phyloP scores from a whole-genome alignment of 2,113 vertebrate species.

The Craseonycteris thonglongyai region DNA sequence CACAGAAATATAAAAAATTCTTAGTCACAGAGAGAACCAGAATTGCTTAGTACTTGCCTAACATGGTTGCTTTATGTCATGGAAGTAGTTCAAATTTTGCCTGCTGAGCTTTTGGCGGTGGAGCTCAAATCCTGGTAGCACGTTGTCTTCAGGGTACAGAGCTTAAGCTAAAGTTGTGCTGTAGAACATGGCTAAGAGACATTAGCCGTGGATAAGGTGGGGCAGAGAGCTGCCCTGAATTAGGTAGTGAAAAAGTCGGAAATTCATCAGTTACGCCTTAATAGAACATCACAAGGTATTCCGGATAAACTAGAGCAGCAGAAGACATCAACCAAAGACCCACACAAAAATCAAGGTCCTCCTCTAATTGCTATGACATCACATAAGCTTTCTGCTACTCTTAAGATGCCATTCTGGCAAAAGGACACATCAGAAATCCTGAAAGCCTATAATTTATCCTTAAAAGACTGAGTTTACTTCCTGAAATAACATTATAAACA shows the following conservation, averaged over 20 bases:
- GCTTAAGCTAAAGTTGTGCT: background rate
- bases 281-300: background rate
- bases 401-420: background rate
- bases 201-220: background rate
- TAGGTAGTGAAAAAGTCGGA: background rate
- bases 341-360: background rate
- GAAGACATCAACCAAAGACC: background rate
- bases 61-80: background rate
- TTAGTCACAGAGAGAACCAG: background rate
- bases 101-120: background rate
- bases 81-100: background rate
- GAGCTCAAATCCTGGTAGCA: background rate
- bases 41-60: background rate
- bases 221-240: background rate
- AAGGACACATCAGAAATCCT: background rate
- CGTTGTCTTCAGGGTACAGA: accelerated
- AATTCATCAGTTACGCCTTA: background rate
- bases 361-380: background rate
- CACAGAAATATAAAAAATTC: background rate
- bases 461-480: background rate
- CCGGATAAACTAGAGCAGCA: too few relatives aligned
- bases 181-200: background rate
- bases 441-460: background rate
- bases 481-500: background rate
- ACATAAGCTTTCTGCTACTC: background rate